Conservation (phyloP, 2,888 invertebrate species). For the Gonocerus acuteangulatus region DNA sequence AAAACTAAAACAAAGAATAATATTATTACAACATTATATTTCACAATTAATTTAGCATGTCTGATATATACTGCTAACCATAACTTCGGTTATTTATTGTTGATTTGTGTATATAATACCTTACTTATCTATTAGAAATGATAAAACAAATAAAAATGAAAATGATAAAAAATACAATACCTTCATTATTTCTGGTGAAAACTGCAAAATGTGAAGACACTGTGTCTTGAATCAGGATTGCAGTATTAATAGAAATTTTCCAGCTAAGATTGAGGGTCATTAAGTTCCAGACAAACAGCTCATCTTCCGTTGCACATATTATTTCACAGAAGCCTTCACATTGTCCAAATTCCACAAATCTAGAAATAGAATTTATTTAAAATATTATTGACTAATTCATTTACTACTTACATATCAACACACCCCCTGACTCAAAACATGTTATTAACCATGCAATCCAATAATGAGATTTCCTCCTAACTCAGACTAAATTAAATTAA, state of each 20-base stretch:
- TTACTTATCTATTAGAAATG: too few species aligned
- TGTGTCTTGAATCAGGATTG: slow-evolving; percentile 53
- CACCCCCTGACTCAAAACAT: too few species aligned
- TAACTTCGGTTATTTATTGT: too few species aligned
- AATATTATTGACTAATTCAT: neutral
- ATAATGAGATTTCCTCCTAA: too few species aligned
- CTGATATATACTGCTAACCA: too few species aligned
- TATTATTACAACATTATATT: slow-evolving; percentile 19
- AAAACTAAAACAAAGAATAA: slow-evolving; percentile 51
- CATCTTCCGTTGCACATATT: slow-evolving; percentile 51
- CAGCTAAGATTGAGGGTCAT: slow-evolving; percentile 61
- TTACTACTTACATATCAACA: too few species aligned
- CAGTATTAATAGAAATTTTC: slow-evolving; percentile 52
- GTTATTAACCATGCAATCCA: too few species aligned
- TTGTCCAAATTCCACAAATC: slow-evolving; percentile 53
- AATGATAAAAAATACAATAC: too few species aligned
- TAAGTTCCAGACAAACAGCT: slow-evolving; percentile 64
- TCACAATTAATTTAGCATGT: slow-evolving; percentile 14
- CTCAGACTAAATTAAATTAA: too few species aligned
- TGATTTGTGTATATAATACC: too few species aligned
- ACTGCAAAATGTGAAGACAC: slow-evolving; percentile 60
- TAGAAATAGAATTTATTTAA: slow-evolving; percentile 39
- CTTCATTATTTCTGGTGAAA: slow-evolving; percentile 54
- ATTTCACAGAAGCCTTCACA: slow-evolving; percentile 52
- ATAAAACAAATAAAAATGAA: too few species aligned